These are phyloP conservation scores for Apis mellifera DNA, from an alignment of 1,140 invertebrate genomes.

Conservation along the genomic window DNA sequence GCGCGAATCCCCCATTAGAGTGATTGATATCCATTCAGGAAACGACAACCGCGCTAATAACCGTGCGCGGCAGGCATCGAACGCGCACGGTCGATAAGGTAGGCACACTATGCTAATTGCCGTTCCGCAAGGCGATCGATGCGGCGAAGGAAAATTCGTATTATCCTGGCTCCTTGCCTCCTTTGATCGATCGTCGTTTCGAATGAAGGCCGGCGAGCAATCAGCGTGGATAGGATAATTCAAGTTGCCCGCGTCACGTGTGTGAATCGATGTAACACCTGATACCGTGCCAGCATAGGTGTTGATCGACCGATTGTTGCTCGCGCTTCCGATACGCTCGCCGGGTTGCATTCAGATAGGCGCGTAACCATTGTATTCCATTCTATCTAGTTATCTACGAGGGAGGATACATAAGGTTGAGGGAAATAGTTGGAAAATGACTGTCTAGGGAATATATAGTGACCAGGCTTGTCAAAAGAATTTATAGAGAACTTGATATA, in stretches of 20 bases:
- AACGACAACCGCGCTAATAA: constrained; percentile 19
- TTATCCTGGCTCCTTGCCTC: neutral
- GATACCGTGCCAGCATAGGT: neutral
- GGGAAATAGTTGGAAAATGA: too few species aligned
- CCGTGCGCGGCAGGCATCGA: neutral
- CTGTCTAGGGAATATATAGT: too few species aligned
- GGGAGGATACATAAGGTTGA: too few species aligned
- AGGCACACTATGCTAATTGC: constrained; percentile 8
- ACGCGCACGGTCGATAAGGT: neutral
- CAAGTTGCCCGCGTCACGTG: too few species aligned
- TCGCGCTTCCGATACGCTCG: too few species aligned
- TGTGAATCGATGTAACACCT: constrained; percentile 16
- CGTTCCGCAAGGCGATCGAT: neutral
- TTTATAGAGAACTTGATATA: too few species aligned
- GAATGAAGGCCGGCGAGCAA: neutral
- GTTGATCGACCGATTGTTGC: neutral
- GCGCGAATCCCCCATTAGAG: neutral
- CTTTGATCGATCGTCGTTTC: constrained; percentile 3
- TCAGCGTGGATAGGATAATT: constrained; percentile 1
- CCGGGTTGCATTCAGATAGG: constrained; percentile 2
- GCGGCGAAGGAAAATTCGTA: neutral
- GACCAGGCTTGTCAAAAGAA: too few species aligned
- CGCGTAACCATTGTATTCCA: too few species aligned
- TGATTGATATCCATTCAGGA: neutral
- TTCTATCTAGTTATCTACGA: too few species aligned